Conservation (phyloP, 2,888 invertebrate species). For the Apodemia duryi region DNA sequence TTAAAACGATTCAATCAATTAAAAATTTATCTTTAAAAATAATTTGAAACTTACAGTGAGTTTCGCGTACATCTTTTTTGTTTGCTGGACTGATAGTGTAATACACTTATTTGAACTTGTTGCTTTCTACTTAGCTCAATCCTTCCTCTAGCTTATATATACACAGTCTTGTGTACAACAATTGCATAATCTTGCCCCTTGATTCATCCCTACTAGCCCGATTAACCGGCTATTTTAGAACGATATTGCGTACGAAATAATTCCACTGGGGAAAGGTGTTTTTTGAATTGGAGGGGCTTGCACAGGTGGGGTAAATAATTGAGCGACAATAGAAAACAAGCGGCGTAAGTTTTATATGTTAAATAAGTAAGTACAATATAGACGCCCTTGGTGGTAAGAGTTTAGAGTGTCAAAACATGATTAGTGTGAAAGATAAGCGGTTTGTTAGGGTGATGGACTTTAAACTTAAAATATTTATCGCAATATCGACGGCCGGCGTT, state of each 20-base stretch:
- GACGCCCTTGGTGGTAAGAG: constrained; percentile 24
- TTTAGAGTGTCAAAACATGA: neutral
- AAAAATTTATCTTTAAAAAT: neutral
- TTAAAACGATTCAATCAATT: constrained; percentile 6
- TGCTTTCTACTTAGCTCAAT: constrained; percentile 59
- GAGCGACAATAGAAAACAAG: constrained; percentile 33
- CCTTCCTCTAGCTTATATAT: constrained; percentile 65
- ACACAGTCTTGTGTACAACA: constrained; percentile 50
- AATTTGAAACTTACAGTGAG: constrained; percentile 61
- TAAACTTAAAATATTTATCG: neutral
- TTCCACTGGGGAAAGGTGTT: constrained; percentile 40
- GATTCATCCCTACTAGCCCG: constrained; percentile 67
- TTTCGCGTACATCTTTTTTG: constrained; percentile 71
- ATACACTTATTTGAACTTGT: constrained; percentile 55
- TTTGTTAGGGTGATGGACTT: neutral
- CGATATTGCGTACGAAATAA: constrained; percentile 37
- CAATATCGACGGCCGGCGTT: neutral
- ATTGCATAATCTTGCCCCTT: constrained; percentile 69
- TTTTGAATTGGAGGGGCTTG: constrained; percentile 47
- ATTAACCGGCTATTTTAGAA: constrained; percentile 54
- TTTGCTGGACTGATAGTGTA: constrained; percentile 67
- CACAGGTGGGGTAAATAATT: constrained; percentile 49
- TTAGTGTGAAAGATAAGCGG: neutral
- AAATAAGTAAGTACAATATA: constrained; percentile 29
- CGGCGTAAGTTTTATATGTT: constrained; percentile 27